Conservation (phyloP, 2,113 vertebrate species). For the Lepisosteus osseus region DNA sequence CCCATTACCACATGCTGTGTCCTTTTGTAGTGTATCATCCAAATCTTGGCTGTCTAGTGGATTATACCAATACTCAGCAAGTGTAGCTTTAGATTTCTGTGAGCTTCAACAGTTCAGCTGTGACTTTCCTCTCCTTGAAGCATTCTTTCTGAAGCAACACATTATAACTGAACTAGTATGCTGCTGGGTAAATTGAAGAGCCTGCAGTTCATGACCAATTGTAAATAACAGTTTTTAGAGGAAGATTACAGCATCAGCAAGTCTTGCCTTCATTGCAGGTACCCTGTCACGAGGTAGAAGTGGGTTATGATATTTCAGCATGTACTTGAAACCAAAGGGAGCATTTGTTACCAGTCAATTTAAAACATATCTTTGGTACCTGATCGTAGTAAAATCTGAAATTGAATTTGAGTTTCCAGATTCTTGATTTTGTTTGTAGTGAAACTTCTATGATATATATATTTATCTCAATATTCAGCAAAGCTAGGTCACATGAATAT, state of each 20-base stretch:
- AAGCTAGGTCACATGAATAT: too few relatives aligned
- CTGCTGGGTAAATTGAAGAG: constrained; percentile 28
- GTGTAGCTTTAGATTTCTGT: constrained; percentile 2
- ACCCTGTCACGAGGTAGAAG: constrained; percentile 10
- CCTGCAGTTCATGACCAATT: constrained; percentile 17
- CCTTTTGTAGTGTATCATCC: background rate
- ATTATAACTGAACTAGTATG: constrained; percentile 17
- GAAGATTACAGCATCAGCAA: constrained; percentile 34
- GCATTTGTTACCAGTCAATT: too few relatives aligned
- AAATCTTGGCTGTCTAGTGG: background rate
- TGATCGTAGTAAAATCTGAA: too few relatives aligned
- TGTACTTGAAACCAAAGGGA: too few relatives aligned
- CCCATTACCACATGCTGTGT: background rate
- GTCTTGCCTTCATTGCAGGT: constrained; percentile 22
- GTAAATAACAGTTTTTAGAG: background rate
- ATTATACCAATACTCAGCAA: background rate
- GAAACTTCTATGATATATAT: too few relatives aligned
- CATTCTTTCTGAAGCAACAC: constrained; percentile 12
- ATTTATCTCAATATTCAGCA: too few relatives aligned
- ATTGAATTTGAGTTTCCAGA: too few relatives aligned
- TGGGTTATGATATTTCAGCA: too few relatives aligned
- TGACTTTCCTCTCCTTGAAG: constrained; percentile 18
- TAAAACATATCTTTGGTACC: too few relatives aligned
- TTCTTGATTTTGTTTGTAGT: too few relatives aligned
- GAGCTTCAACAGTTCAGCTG: background rate